Evolutionary conservation across 23 tunicate genomes (phyloP).

Genomic region (Phallusia fumigata): DNA sequence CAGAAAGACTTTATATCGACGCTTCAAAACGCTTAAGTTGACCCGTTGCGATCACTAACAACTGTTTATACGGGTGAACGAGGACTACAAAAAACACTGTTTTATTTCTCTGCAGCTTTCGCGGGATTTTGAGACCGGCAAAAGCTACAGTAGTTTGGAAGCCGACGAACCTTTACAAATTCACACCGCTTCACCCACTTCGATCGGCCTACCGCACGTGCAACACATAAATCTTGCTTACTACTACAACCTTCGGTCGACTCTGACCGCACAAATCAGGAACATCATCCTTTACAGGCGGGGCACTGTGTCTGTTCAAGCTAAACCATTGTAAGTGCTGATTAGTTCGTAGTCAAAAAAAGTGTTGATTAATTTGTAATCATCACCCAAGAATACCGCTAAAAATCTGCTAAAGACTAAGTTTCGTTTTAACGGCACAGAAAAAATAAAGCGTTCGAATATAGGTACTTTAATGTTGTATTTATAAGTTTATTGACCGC

Average conservation of each 20-base stretch:
- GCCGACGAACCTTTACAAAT: slow-evolving; percentile 26
- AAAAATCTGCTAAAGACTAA: too few species aligned
- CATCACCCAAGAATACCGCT: too few species aligned
- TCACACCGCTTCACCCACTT: slow-evolving; percentile 36
- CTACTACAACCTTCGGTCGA: slow-evolving; percentile 16
- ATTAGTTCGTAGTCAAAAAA: background rate
- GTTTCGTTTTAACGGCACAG: too few species aligned
- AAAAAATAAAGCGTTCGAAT: too few species aligned
- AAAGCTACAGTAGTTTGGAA: slow-evolving; percentile 19
- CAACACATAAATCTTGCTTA: slow-evolving; percentile 6
- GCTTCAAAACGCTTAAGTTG: too few species aligned
- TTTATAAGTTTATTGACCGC: too few species aligned
- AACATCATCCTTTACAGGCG: background rate
- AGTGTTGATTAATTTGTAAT: too few species aligned
- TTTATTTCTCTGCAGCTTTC: slow-evolving; percentile 14
- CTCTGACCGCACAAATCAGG: slow-evolving; percentile 2
- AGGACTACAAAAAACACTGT: too few species aligned
- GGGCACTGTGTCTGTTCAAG: background rate
- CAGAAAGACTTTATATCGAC: too few species aligned
- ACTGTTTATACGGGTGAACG: too few species aligned
- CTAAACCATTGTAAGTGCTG: slow-evolving; percentile 13
- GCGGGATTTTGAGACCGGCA: slow-evolving; percentile 36
- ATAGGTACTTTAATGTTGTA: too few species aligned
- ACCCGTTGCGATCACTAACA: too few species aligned
- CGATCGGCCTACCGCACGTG: slow-evolving; percentile 42